Evolutionary conservation across 2,888 invertebrate species (phyloP), one percentile per base, ranked within the genome.

Genomic region (Rhingia campestris): DNA sequence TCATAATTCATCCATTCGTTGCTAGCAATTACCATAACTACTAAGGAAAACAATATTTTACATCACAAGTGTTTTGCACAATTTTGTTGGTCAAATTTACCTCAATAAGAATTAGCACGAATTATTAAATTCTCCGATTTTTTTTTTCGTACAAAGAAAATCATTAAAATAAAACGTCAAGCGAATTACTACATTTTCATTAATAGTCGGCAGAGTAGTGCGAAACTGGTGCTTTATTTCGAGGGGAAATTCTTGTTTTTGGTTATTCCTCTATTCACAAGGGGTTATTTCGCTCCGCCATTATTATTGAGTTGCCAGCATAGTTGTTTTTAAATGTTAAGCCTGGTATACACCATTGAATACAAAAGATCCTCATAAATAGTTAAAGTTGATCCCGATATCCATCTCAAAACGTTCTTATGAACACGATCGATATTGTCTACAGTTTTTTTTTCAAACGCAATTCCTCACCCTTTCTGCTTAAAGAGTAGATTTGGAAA

Each of bases 1-100:
- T 87, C 88, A 87, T 87, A 87, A 86, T 88, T 89, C 79, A 88
- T 88, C 90, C 89, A 89, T 89, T 90, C 90, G 87, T 88, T 91
- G 87, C 89, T 89, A 87, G 89, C 91, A 88, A 91, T 89, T 88
- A 91, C 90, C 90, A 91, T 90, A 88, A 88, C 90, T 90, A 81
- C n/a, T 86, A 86, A 58, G 30, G 32, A 32, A 80, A 61, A 74
- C 67, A 70, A 22, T 22, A 45, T 69, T 64, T 49, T 30, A 45
- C 5, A 49, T 43, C 49, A 43, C 58, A 35, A 7, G 14, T 49
- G 39, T 74, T 66, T 63, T 64, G 43, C 6, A 66, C 63, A 43
- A 30, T 49, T 72, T 56, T 72, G n/a, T 72, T 45, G 33, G 63
- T 56, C 45, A 47, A 82, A 79, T 80, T 70, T 79, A 84, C 84